Conservation (phyloP, 2,888 invertebrate species). For the Iselma pallidipennis region DNA sequence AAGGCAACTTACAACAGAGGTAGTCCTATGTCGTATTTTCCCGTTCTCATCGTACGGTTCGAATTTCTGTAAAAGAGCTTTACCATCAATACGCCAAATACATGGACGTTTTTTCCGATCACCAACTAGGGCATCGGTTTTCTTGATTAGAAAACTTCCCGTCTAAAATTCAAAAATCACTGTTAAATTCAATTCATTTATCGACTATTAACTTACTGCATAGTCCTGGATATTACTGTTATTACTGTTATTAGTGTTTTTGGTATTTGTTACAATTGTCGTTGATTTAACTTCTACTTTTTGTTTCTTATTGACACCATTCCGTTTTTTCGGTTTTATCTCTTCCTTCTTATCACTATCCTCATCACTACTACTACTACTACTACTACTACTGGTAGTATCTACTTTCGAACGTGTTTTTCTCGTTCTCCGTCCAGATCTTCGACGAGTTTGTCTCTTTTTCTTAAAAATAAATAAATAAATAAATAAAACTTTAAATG, state of each 20-base stretch:
- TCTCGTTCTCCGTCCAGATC: slow-evolving; percentile 45
- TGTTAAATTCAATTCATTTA: too few species aligned
- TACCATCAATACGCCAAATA: slow-evolving; percentile 56
- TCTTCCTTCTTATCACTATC: slow-evolving; percentile 35
- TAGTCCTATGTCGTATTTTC: slow-evolving; percentile 51
- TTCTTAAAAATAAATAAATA: slow-evolving; percentile 32
- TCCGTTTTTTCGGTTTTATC: slow-evolving; percentile 30
- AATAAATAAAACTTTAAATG: neutral
- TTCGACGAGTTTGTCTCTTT: slow-evolving; percentile 40
- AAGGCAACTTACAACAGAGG: slow-evolving; percentile 52
- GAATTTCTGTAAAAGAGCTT: slow-evolving; percentile 57
- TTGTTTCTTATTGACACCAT: slow-evolving; percentile 37
- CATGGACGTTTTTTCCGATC: slow-evolving; percentile 50
- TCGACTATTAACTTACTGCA: neutral
- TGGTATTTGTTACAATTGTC: neutral
- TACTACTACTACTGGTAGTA: slow-evolving; percentile 30
- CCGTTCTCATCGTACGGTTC: slow-evolving; percentile 52
- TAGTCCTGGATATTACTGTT: neutral
- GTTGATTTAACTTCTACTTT: slow-evolving; percentile 20
- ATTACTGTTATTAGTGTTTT: neutral
- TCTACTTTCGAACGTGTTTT: slow-evolving; percentile 42
- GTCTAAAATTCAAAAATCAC: slow-evolving; percentile 39
- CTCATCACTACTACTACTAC: slow-evolving; percentile 16
- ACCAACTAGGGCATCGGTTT: slow-evolving; percentile 51
- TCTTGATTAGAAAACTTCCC: slow-evolving; percentile 53